Evolutionary conservation across 2,113 vertebrate species (phyloP), one percentile per base, ranked within the genome.

Genomic region (Octodon degus): DNA sequence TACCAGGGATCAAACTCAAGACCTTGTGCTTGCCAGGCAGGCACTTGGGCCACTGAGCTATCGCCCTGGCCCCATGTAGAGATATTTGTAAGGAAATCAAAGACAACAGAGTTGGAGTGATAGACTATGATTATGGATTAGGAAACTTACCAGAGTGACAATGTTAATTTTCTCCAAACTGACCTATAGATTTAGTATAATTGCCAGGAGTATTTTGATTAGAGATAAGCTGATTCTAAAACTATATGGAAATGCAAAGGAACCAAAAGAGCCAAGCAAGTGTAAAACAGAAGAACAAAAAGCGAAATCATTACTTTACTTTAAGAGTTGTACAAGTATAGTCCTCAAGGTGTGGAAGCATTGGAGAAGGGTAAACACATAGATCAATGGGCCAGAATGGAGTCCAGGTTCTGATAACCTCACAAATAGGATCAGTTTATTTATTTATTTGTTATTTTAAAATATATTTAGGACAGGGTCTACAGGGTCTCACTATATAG

Each of bases 381-480:
- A 55, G 40, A 17, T 5, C 13, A 14, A 0, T 11, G 68, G 2
- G 6, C 12, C 50, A 10, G 17, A 12, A n/a, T 1, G 0, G 19
- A 24, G 14, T 1, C 43, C 6, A 25, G 37, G 62, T 37, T 25
- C 0, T 1, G 3, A 0, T 13, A 19, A 1, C 14, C 62, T 14
- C n/a, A 7, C 37, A 43, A 0, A 53, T 0, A 4, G 0, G 10
- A 10, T 53, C 10, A 0, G 50, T 50, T 50, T 50, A 50, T 50
- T 50, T 50, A 50, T 50, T 50, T 50, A 50, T 50, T 50, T 50
- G 8, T 50, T 50, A 10, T 50, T 50, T 50, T 50, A 50, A 50
- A 50, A 50, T 50, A 9, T 50, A 50, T 50, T 50, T 50, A 50
- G 50, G 50, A 50, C 50, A 50, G 50, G 50, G 50, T 50, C 50